These are phyloP conservation scores for Apamea epomidion DNA, from an alignment of 2,888 invertebrate genomes.

Conservation along the genomic window DNA sequence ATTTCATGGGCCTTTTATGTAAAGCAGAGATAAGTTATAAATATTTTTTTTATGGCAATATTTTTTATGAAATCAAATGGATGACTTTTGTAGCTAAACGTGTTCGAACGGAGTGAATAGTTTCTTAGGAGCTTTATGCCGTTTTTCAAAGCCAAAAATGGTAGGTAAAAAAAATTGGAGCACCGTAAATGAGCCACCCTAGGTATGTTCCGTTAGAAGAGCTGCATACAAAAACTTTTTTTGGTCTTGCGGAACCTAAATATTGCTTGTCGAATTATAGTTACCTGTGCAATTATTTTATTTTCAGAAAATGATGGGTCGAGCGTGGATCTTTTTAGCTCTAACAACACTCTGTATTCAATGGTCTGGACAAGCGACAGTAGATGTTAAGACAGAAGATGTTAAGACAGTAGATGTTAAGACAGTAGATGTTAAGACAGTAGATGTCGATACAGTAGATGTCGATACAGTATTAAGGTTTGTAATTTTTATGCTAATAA, in stretches of 20 bases:
- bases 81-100: not conserved
- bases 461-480: slow-evolving; percentile 37
- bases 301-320: slow-evolving; percentile 52
- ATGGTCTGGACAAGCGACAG: slow-evolving; percentile 33
- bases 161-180: not conserved
- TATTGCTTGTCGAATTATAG: not conserved
- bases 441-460: not conserved
- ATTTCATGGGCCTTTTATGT: not conserved
- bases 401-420: not conserved
- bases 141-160: not conserved
- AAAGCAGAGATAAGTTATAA: not conserved
- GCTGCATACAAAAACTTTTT: not conserved
- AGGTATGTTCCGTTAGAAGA: not conserved
- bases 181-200: not conserved
- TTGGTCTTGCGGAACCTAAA: not conserved
- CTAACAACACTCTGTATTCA: slow-evolving; percentile 46
- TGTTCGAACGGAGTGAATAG: not conserved
- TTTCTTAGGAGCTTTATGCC: not conserved
- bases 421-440: not conserved
- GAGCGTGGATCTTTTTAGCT: slow-evolving; percentile 19
- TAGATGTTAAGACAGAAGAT: no score
- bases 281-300: not conserved
- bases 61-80: not conserved
- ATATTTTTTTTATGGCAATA: no score
- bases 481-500: slow-evolving; percentile 7